Evolutionary conservation across 1,140 invertebrate genomes (phyloP).

Genomic region (Drosophila ananassae): DNA sequence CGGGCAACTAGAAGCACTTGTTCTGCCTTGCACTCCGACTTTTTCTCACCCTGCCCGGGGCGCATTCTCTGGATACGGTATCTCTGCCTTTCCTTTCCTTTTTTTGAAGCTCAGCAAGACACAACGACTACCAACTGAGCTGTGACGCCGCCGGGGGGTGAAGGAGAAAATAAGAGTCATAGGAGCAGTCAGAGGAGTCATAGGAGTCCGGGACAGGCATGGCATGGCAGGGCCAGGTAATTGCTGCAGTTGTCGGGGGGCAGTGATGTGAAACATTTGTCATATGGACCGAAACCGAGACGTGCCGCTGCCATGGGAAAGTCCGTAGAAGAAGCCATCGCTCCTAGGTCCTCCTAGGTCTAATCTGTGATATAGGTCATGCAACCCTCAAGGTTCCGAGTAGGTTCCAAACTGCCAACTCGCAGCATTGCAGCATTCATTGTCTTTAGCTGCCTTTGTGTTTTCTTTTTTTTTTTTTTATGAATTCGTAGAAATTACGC

Average conservation of each 20-base stretch:
- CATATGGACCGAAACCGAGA: constrained; percentile 65
- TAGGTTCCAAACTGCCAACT: constrained; percentile 37
- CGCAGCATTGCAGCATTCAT: constrained; percentile 47
- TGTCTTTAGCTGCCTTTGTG: constrained; percentile 58
- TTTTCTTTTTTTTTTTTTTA: constrained; percentile 12
- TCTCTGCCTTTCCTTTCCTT: constrained; percentile 1
- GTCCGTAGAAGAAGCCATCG: constrained; percentile 32
- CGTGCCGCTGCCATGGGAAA: constrained; percentile 76
- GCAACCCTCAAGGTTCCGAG: constrained; percentile 77
- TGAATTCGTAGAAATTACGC: constrained; percentile 75
- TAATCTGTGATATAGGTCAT: constrained; percentile 81
- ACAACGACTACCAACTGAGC: constrained; percentile 70
- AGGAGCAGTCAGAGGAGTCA: constrained; percentile 4
- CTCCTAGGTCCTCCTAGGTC: constrained; percentile 5
- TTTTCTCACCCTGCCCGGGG: constrained; percentile 40
- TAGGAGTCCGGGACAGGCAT: background rate
- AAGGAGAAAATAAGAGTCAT: constrained; percentile 31
- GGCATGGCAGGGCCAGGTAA: constrained; percentile 55
- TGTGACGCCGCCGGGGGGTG: constrained; percentile 61
- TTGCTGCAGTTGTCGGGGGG: constrained; percentile 65
- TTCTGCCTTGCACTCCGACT: constrained; percentile 40
- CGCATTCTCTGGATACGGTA: constrained; percentile 32
- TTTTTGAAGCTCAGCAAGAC: constrained; percentile 62
- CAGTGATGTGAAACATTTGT: constrained; percentile 79
- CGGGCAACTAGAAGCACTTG: constrained; percentile 56